Base-by-base conservation (phyloP, 2,113 vertebrate genomes). In the Charadrius vociferus region DNA sequence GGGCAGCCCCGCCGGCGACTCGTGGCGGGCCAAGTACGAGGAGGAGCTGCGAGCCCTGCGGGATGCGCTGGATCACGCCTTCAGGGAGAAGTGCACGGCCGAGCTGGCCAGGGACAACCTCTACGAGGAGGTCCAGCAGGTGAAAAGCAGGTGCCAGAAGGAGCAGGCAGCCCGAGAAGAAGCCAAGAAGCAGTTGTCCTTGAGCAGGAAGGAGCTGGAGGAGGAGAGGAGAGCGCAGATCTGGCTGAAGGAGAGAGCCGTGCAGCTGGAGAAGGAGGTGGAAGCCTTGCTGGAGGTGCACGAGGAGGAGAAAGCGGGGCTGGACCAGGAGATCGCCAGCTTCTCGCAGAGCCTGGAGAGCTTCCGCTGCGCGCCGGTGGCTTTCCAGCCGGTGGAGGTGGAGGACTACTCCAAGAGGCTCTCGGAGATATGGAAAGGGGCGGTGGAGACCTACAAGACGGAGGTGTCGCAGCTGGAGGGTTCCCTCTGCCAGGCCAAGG, bases 211-310 rank as follows among this genome's bases (percentile, higher is more conserved):
- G 56, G 97, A 98, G 75, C 88, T 99, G 88, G 99, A 99, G 82
- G 98, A 99, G 62, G 99, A 99, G 90, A 96, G 92, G 70, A 95
- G 98, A 65, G 98, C 98, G 0, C 99, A 98, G 96, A 98, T 97
- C 61, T 99, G 99, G 99, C 98, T 99, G 86, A 97, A 97, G 89
- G 97, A 98, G 81, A 98, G 97, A 88, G 98, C 98, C 0, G 88
- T 70, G 17, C 98, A 99, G 94, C 97, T 99, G 95, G 98, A 99
- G 96, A 96, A 98, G 20, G 99, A 99, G 97, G 93, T 98, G 75
- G 98, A 95, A 88, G 73, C 95, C 18, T 81, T 99, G 56, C 89
- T 98, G 87, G 98, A 98, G 56, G 97, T 96, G 41, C 99, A 99
- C 62, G 97, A 98, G 82, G 98, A 99, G 47, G 99, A 99, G n/a